phyloP scores from a whole-genome alignment of 1,140 invertebrate genomes.

The Heterodera carotae region DNA sequence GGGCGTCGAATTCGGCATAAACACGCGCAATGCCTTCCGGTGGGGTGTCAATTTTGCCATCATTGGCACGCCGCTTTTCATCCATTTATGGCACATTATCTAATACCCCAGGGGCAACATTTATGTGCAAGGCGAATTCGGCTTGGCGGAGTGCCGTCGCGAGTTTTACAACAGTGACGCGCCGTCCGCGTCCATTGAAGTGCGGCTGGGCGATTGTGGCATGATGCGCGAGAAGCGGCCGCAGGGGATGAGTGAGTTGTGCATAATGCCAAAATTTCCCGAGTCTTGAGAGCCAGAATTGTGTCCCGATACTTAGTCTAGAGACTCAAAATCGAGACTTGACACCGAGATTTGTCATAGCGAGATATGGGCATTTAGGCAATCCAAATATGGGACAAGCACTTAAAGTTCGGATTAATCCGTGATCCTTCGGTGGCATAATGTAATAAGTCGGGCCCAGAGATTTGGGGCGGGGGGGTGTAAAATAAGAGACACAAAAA shows the following conservation, averaged over 20 bases:
- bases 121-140: conserved; percentile 43
- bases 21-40: conserved; percentile 41
- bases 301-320: too few species aligned
- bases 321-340: too few species aligned
- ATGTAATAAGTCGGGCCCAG: too few species aligned
- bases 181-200: conserved; percentile 23
- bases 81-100: neutral
- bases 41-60: conserved; percentile 3
- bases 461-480: too few species aligned
- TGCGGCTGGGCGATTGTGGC: conserved; percentile 38
- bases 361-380: too few species aligned
- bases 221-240: conserved; percentile 35
- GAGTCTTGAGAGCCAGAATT: too few species aligned
- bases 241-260: conserved; percentile 28
- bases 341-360: too few species aligned
- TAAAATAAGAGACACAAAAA: too few species aligned
- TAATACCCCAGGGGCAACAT: conserved; percentile 38
- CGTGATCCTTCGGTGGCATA: too few species aligned
- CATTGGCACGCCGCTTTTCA: neutral
- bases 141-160: conserved; percentile 31
- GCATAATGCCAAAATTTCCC: too few species aligned
- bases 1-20: conserved; percentile 33
- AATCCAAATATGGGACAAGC: too few species aligned
- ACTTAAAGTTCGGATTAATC: too few species aligned
- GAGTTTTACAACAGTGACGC: conserved; percentile 43